Percentiles rank a stretch among this genome's conserved stretches.
These are phyloP conservation scores for Zhuqinia jingwanae DNA, from an alignment of 2,888 invertebrate genomes.

Conservation along the genomic window DNA sequence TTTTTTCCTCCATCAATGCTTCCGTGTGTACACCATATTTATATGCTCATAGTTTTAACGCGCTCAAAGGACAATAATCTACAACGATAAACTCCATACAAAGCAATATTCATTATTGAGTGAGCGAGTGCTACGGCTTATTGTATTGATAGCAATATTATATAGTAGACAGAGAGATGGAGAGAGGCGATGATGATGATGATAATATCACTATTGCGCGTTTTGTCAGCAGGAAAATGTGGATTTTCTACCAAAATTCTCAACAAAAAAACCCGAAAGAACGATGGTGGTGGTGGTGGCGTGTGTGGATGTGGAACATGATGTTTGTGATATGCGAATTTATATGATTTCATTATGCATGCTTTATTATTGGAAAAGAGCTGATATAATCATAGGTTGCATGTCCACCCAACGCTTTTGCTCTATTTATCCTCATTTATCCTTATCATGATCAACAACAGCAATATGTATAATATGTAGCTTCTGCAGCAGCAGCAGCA, in stretches of 20 bases:
- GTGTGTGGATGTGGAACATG: background rate
- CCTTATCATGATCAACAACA: too few species aligned
- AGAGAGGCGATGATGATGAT: conserved; percentile 24
- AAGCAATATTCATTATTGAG: conserved; percentile 48
- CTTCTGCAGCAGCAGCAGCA: too few species aligned
- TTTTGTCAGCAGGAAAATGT: background rate
- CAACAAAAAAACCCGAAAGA: background rate
- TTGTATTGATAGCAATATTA: background rate
- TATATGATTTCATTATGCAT: conserved; percentile 58
- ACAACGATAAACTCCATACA: conserved; percentile 8
- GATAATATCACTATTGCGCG: conserved; percentile 35
- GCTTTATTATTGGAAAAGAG: conserved; percentile 26
- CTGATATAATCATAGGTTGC: conserved; percentile 53
- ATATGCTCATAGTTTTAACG: conserved; percentile 29
- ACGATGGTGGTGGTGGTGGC: background rate
- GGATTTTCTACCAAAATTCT: conserved; percentile 14
- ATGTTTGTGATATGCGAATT: conserved; percentile 5
- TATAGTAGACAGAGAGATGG: too few species aligned
- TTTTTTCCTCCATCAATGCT: too few species aligned
- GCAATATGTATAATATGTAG: too few species aligned
- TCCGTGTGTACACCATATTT: background rate
- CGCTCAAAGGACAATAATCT: conserved; percentile 27
- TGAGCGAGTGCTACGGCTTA: conserved; percentile 16
- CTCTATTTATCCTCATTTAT: conserved; percentile 54
- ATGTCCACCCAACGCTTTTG: conserved; percentile 25